phyloP scores from a whole-genome alignment of 2,888 invertebrate genomes.

The Troglohyphantes excavatus region DNA sequence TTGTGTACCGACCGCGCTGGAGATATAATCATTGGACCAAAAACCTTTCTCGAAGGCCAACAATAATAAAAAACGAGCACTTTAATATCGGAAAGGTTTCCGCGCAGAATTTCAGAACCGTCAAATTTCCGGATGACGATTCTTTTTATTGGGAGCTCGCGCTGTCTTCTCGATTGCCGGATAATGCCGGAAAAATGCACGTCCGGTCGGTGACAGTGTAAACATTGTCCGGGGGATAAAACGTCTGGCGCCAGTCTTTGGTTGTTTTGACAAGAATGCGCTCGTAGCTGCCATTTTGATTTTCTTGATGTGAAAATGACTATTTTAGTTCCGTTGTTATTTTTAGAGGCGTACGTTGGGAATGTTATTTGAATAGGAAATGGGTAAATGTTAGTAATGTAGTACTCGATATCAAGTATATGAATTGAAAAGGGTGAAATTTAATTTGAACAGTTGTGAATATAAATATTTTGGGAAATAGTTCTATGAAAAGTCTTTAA shows the following conservation, averaged over 20 bases:
- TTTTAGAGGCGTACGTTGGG: not conserved
- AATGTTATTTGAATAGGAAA: not conserved
- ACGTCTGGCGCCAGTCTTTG: constrained; percentile 2
- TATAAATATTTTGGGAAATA: no score
- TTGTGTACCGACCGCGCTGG: not conserved
- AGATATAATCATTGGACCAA: not conserved
- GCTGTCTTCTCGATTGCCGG: constrained; percentile 6
- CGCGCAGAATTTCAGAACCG: not conserved
- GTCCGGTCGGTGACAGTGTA: constrained; percentile 6
- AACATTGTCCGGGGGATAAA: not conserved
- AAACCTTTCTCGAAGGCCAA: not conserved
- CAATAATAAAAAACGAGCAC: not conserved
- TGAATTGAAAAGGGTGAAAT: no score
- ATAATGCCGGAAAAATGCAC: constrained; percentile 2
- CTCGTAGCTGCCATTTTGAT: not conserved
- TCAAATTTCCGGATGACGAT: not conserved
- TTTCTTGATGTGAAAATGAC: constrained; percentile 5
- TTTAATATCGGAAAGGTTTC: not conserved
- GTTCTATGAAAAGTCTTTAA: no score
- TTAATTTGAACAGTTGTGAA: no score
- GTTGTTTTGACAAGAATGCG: not conserved
- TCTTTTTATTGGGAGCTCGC: not conserved
- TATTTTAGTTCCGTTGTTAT: not conserved
- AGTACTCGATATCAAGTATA: no score
- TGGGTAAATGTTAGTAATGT: not conserved